Percentiles rank a stretch among this genome's conserved stretches.
phyloP scores from a whole-genome alignment of 23 tunicate genomes.

The Phallusia fumigata region DNA sequence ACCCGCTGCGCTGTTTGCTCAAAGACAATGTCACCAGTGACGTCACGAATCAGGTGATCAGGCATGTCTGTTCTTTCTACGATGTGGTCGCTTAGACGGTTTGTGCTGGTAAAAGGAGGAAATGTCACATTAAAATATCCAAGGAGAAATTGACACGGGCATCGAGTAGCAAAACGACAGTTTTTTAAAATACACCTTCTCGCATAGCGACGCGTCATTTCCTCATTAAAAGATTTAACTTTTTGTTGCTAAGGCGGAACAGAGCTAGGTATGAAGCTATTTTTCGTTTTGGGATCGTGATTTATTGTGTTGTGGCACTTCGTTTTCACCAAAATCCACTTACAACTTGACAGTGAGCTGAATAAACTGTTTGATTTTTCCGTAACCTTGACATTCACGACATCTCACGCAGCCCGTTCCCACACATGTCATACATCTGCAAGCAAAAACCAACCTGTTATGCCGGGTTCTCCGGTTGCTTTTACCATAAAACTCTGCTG shows the following conservation, averaged over 20 bases:
- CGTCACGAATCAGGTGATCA: conserved; percentile 72
- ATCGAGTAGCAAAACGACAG: no score
- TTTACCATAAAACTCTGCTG: no score
- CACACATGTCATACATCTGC: conserved; percentile 56
- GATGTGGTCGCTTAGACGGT: conserved; percentile 63
- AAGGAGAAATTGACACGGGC: no score
- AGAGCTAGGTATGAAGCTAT: no score
- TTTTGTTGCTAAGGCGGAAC: no score
- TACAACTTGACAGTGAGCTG: conserved; percentile 78
- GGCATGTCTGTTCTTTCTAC: conserved; percentile 82
- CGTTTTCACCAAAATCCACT: conserved; percentile 22
- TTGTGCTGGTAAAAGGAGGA: conserved; percentile 32
- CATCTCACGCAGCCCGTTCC: conserved; percentile 80
- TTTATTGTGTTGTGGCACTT: no score
- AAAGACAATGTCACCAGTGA: conserved; percentile 68
- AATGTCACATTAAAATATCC: neutral
- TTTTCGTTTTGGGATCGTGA: no score
- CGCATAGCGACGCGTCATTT: no score
- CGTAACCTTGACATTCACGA: conserved; percentile 59
- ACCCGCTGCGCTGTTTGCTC: conserved; percentile 67
- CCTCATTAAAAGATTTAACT: no score
- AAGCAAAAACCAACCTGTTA: neutral
- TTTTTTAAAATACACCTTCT: no score
- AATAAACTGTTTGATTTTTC: conserved; percentile 70
- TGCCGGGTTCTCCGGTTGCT: no score